Conservation (phyloP, 2,888 invertebrate species). For the Macaria liturata region DNA sequence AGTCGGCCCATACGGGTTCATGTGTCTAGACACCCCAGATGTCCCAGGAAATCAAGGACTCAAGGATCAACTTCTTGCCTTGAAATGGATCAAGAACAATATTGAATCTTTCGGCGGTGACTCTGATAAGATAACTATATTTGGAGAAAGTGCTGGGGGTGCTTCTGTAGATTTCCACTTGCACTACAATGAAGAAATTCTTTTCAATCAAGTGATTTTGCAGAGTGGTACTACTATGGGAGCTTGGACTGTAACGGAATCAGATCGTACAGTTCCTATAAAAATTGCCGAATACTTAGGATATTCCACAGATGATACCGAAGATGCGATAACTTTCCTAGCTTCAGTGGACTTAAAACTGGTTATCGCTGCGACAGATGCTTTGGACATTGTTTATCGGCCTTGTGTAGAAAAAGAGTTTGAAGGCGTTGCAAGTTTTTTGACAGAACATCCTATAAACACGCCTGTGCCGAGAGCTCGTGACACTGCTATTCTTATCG, state of each 20-base stretch:
- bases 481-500: conserved; percentile 44
- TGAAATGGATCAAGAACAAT: conserved; percentile 59
- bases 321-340: conserved; percentile 52
- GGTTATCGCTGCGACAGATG: conserved; percentile 44
- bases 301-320: conserved; percentile 38
- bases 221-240: conserved; percentile 51
- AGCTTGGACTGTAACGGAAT: conserved; percentile 37
- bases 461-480: conserved; percentile 32
- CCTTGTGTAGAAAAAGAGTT: conserved; percentile 53
- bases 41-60: conserved; percentile 63
- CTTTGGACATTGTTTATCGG: conserved; percentile 35
- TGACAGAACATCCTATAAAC: conserved; percentile 46
- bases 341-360: conserved; percentile 40
- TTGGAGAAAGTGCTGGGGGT: conserved; percentile 60
- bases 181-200: conserved; percentile 44
- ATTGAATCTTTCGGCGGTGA: conserved; percentile 63
- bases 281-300: conserved; percentile 50
- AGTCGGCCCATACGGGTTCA: conserved; percentile 61
- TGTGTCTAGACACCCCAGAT: conserved; percentile 53
- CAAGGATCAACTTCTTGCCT: conserved; percentile 57
- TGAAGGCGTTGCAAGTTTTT: conserved; percentile 42
- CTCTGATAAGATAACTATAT: conserved; percentile 51
- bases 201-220: conserved; percentile 54
- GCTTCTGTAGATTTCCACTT: conserved; percentile 52
- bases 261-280: conserved; percentile 42